A percentile compares a stretch with the other conserved stretches of the same genome.
phyloP scores from a whole-genome alignment of 2,113 vertebrate species.

The Notiomystis cincta region DNA sequence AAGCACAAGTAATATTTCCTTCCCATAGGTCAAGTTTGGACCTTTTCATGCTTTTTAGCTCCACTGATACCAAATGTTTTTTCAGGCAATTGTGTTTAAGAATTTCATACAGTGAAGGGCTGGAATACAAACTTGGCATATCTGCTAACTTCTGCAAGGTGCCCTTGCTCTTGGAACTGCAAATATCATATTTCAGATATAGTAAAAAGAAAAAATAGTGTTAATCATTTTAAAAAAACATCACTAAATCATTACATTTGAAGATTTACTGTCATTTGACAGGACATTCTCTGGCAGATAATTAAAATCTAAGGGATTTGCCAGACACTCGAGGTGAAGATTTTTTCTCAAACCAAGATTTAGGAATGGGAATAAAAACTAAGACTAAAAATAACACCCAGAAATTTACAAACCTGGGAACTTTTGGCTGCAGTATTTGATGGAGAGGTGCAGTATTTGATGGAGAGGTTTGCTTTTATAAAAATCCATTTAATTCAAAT shows the following conservation, averaged over 20 bases:
- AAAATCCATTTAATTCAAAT: background rate
- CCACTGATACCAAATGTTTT: background rate
- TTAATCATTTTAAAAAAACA: background rate
- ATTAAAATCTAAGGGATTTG: background rate
- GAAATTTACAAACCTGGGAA: background rate
- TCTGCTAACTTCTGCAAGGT: background rate
- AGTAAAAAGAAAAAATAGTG: background rate
- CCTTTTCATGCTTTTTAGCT: background rate
- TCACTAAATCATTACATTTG: background rate
- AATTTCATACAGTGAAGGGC: rapidly evolving
- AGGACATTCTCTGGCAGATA: background rate
- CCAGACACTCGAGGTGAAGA: background rate
- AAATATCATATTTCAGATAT: rapidly evolving
- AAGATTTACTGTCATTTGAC: background rate
- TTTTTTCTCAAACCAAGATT: background rate
- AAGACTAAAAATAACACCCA: background rate
- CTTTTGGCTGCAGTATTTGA: background rate
- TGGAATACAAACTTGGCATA: background rate
- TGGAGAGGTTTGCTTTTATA: background rate
- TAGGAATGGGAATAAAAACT: background rate
- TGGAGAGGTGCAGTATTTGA: background rate
- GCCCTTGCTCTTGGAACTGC: background rate
- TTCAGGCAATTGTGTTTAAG: background rate
- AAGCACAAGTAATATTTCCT: background rate
- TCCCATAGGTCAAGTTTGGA: background rate